These are phyloP conservation scores for Poecilia picta DNA, from an alignment of 2,797 vertebrate genomes.

Conservation along the genomic window DNA sequence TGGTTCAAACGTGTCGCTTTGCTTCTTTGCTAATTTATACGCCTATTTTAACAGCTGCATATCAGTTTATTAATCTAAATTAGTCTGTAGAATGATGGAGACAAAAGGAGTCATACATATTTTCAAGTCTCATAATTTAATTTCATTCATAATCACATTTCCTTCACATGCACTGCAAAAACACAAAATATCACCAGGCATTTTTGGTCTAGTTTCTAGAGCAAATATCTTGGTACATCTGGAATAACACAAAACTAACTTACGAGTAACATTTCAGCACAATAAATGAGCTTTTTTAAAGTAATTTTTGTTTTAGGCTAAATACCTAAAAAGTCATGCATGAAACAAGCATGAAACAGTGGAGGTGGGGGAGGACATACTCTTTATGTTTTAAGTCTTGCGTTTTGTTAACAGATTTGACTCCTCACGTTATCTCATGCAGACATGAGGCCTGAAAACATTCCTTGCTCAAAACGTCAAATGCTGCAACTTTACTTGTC, in stretches of 20 bases:
- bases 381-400: neutral
- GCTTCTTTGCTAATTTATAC: neutral
- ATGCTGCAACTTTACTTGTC: conserved; percentile 28
- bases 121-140: neutral
- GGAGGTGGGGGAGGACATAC: neutral
- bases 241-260: no score
- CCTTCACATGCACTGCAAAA: no score
- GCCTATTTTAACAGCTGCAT: neutral
- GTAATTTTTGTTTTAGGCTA: no score
- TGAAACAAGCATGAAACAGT: neutral
- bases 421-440: neutral
- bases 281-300: no score
- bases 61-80: neutral
- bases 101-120: neutral
- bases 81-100: neutral
- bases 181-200: no score
- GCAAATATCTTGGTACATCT: no score
- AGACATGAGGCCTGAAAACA: conserved; percentile 11
- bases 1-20: neutral
- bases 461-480: conserved; percentile 23
- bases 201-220: no score
- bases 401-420: neutral
- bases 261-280: no score
- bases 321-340: neutral
- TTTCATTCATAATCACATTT: neutral